Percentiles rank a stretch among this genome's conserved stretches.
Evolutionary conservation across 2,797 vertebrate species (phyloP).

Genomic region (Peromyscus eremicus): DNA sequence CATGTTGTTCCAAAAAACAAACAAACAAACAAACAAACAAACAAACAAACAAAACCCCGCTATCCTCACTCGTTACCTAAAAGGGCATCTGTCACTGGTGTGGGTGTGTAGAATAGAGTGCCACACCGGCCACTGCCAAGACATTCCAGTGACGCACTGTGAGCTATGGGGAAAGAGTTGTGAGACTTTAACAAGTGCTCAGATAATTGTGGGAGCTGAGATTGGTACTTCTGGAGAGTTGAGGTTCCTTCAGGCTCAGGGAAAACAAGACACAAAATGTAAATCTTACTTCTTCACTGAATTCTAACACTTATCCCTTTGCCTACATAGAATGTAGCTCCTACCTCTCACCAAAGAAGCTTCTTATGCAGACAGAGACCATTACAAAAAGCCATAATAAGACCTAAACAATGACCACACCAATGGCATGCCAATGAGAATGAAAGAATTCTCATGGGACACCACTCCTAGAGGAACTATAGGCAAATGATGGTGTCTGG

Average conservation of each 20-base stretch:
- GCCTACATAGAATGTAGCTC: not conserved
- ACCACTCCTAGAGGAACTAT: not conserved
- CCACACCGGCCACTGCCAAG: not conserved
- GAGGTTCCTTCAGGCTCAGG: not conserved
- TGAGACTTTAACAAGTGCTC: not conserved
- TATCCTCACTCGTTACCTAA: slow-evolving; percentile 20
- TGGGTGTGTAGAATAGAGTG: not conserved
- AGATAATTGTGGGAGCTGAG: not conserved
- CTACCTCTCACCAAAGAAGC: not conserved
- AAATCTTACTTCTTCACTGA: not conserved
- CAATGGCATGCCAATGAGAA: not conserved
- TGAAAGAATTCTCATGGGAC: not conserved
- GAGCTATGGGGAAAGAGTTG: not conserved
- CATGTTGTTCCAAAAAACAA: not conserved
- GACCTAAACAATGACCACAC: not conserved
- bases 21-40: too few species aligned
- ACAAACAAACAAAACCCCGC: not conserved
- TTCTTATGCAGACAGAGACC: not conserved
- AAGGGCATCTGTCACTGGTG: not conserved
- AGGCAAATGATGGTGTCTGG: not conserved
- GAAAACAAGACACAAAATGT: not conserved
- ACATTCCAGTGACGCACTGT: not conserved
- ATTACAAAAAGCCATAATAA: not conserved
- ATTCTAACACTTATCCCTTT: not conserved
- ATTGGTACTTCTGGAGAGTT: not conserved